These are phyloP conservation scores for Poeciliopsis prolifica DNA, from an alignment of 2,113 vertebrate genomes.

Conservation along the genomic window DNA sequence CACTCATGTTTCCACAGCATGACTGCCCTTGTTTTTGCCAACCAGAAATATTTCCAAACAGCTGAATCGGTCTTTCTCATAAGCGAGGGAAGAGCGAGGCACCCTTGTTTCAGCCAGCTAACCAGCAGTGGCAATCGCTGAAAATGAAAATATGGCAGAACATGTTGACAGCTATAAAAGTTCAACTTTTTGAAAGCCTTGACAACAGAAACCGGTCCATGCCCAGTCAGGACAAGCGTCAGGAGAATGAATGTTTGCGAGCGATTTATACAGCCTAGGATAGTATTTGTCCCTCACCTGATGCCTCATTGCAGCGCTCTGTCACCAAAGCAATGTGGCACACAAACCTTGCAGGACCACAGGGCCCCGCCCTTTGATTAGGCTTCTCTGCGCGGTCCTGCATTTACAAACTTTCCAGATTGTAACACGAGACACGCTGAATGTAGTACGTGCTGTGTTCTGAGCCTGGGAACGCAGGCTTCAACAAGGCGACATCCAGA, in stretches of 20 bases:
- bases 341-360: slow-evolving; percentile 19
- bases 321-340: slow-evolving; percentile 35
- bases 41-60: neutral
- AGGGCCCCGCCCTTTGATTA: slow-evolving; percentile 28
- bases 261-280: slow-evolving; percentile 52
- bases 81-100: neutral
- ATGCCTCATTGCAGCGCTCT: slow-evolving; percentile 51
- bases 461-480: slow-evolving; percentile 59
- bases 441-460: slow-evolving; percentile 87
- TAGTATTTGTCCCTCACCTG: slow-evolving; percentile 42
- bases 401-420: slow-evolving; percentile 85
- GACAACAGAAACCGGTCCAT: neutral
- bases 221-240: slow-evolving; percentile 1
- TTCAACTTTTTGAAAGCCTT: neutral
- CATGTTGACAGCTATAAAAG: neutral
- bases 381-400: slow-evolving; percentile 72
- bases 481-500: slow-evolving; percentile 39
- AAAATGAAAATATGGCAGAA: no score
- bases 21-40: neutral
- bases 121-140: no score
- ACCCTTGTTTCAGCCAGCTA: neutral
- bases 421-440: slow-evolving; percentile 95
- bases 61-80: neutral
- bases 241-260: slow-evolving; percentile 63
- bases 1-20: neutral